Conservation (phyloP, 1,140 invertebrate genomes). For the Rhagoletis pomonella region DNA sequence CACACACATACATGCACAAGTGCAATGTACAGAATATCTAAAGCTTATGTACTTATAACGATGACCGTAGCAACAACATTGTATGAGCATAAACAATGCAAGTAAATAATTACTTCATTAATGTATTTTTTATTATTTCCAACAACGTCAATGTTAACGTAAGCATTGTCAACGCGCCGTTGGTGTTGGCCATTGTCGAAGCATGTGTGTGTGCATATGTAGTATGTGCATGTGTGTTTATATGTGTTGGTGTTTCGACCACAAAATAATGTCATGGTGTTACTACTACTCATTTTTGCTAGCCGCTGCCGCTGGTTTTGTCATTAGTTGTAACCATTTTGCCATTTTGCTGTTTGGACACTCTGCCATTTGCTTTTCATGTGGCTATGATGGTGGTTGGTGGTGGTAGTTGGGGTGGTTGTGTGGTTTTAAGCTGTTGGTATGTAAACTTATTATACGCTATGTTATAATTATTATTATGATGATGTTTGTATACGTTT, state of each 20-base stretch:
- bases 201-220: neutral
- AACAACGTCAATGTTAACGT: neutral
- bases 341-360: neutral
- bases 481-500: neutral
- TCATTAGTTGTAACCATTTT: neutral
- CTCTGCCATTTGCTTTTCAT: neutral
- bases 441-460: constrained; percentile 37
- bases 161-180: constrained; percentile 18
- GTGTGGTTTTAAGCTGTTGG: neutral
- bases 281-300: constrained; percentile 8
- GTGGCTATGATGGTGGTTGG: neutral
- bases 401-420: neutral
- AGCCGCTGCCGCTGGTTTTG: neutral
- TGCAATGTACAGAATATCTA: too few relatives aligned
- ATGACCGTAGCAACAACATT: too few relatives aligned
- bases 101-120: constrained; percentile 40
- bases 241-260: neutral
- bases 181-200: neutral
- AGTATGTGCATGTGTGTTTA: neutral
- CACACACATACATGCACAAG: too few relatives aligned
- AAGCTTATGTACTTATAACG: too few relatives aligned
- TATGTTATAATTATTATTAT: constrained; percentile 15
- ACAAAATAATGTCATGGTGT: constrained; percentile 38
- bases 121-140: neutral
- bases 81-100: neutral